Percentiles rank a stretch among this genome's conserved stretches.
These are phyloP conservation scores for Archips crataeganus DNA, from an alignment of 2,888 invertebrate species.

Conservation along the genomic window DNA sequence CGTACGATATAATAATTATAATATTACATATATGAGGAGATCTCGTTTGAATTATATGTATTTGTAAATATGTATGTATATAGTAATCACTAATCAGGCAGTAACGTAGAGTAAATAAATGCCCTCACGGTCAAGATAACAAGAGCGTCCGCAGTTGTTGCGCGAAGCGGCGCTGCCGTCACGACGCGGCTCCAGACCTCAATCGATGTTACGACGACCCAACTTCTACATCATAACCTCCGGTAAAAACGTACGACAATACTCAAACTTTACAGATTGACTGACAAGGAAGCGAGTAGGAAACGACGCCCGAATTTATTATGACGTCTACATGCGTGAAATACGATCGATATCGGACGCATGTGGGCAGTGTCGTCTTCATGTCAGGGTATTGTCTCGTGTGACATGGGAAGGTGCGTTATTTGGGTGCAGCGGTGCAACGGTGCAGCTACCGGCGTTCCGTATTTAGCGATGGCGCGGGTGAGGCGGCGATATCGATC, in stretches of 20 bases:
- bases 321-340: not conserved
- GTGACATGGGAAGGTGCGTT: constrained; percentile 21
- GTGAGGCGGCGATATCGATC: constrained; percentile 59
- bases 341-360: constrained; percentile 16
- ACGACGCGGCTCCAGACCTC: constrained; percentile 66
- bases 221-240: constrained; percentile 50
- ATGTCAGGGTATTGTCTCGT: constrained; percentile 7
- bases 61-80: constrained; percentile 35
- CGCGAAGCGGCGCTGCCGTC: constrained; percentile 68
- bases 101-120: constrained; percentile 60
- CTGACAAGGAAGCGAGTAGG: constrained; percentile 3
- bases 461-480: constrained; percentile 43
- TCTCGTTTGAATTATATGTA: constrained; percentile 12
- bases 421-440: constrained; percentile 68
- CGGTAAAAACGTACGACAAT: constrained; percentile 31
- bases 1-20: constrained; percentile 16
- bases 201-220: constrained; percentile 63
- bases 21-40: constrained; percentile 22
- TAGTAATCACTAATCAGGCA: constrained; percentile 50
- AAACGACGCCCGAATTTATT: not conserved
- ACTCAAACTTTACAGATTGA: constrained; percentile 9
- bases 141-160: constrained; percentile 78
- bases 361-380: constrained; percentile 9
- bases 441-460: constrained; percentile 74
- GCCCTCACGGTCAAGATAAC: constrained; percentile 82